These are phyloP conservation scores for Mimas tiliae DNA, from an alignment of 2,888 invertebrate species.

Conservation along the genomic window DNA sequence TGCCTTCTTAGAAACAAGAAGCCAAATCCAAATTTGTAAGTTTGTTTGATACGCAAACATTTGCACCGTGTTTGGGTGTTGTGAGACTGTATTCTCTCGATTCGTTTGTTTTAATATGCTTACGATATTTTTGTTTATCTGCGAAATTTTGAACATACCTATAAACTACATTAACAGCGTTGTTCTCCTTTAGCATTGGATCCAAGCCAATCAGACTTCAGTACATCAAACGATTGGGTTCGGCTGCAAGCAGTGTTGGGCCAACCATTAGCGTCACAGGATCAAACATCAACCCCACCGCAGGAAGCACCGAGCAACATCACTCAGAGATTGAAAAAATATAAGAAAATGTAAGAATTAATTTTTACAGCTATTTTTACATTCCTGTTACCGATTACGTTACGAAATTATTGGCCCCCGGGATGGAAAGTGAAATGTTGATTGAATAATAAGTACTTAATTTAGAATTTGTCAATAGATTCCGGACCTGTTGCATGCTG, in stretches of 20 bases:
- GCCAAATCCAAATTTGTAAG: not conserved
- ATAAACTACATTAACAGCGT: not conserved
- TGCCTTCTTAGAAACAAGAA: not conserved
- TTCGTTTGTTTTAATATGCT: too few species aligned
- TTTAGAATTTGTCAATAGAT: constrained; percentile 57
- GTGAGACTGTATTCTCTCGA: not conserved
- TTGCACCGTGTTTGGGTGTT: not conserved
- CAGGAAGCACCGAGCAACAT: constrained; percentile 59
- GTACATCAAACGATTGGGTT: constrained; percentile 76
- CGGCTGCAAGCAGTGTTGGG: constrained; percentile 70
- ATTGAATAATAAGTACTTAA: not conserved
- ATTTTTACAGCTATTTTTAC: not conserved
- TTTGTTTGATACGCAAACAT: not conserved
- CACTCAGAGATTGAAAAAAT: constrained; percentile 71
- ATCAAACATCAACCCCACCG: constrained; percentile 55
- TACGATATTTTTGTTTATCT: too few species aligned
- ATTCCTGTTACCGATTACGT: too few species aligned
- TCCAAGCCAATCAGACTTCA: constrained; percentile 72
- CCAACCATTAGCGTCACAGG: constrained; percentile 57
- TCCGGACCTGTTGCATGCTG: constrained; percentile 84
- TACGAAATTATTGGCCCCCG: not conserved
- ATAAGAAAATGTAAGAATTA: constrained; percentile 73
- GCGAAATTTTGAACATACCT: too few species aligned
- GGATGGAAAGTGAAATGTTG: not conserved
- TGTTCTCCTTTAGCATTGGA: constrained; percentile 61